Evolutionary conservation across 1,140 invertebrate species (phyloP).

Genomic region (Ceratosolen solmsi): DNA sequence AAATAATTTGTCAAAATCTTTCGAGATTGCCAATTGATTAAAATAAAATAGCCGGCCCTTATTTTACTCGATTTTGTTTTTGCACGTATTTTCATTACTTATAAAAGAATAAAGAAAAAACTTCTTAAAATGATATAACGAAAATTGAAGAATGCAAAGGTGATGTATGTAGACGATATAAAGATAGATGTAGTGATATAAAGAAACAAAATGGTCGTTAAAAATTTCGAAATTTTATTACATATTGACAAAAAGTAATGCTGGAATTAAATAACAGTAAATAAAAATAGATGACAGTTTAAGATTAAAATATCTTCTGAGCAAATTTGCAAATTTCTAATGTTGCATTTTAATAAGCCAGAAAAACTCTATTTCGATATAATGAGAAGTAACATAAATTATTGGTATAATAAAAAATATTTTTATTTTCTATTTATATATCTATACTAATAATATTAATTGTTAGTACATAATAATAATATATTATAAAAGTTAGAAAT

Average conservation of each 20-base stretch:
- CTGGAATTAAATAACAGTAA: neutral
- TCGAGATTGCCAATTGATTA: constrained; percentile 1
- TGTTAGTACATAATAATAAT: too few relatives aligned
- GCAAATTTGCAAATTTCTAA: neutral
- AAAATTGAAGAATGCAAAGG: neutral
- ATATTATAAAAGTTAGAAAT: too few relatives aligned
- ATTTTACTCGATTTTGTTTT: constrained; percentile 9
- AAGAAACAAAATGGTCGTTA: neutral
- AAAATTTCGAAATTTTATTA: neutral
- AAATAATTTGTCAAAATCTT: neutral
- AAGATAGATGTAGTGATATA: neutral
- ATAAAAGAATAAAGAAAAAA: neutral
- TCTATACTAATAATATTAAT: too few relatives aligned
- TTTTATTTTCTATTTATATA: too few relatives aligned
- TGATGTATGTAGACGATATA: neutral
- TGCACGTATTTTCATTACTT: neutral
- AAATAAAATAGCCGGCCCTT: neutral
- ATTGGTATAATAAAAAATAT: too few relatives aligned
- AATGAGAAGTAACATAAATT: neutral
- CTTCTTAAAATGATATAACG: too few relatives aligned
- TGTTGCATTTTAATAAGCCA: neutral
- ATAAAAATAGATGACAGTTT: neutral
- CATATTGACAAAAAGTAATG: neutral
- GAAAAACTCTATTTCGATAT: neutral
- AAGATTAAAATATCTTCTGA: neutral